Evolutionary conservation across 92 coral and sea anemone genomes (phyloP).

Genomic region (Muricea muricata): DNA sequence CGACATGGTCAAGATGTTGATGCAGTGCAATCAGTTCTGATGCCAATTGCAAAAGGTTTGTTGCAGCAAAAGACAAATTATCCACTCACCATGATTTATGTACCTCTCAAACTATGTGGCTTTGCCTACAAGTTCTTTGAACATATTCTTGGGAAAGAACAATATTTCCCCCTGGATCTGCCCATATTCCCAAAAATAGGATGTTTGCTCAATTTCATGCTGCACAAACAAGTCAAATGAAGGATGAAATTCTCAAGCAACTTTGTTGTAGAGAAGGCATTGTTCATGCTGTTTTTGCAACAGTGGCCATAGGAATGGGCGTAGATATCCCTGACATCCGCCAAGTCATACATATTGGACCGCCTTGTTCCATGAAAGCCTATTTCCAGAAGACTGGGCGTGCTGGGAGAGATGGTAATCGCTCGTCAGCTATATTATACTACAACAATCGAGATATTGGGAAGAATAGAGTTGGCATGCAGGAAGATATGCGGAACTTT

Average conservation of each 20-base stretch:
- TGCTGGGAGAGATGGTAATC: too few species aligned
- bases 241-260: too few species aligned
- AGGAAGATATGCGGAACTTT: background rate
- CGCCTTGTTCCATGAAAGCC: constrained; percentile 10
- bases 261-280: background rate
- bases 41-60: constrained; percentile 9
- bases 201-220: constrained; percentile 13
- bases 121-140: constrained; percentile 19
- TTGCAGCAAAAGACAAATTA: background rate
- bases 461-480: background rate
- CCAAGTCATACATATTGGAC: too few species aligned
- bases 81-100: constrained; percentile 18
- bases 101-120: constrained; percentile 8
- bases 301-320: constrained; percentile 15
- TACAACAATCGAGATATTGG: too few species aligned
- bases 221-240: constrained; percentile 10
- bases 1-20: constrained; percentile 9
- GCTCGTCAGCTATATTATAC: background rate
- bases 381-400: too few species aligned
- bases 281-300: constrained; percentile 21
- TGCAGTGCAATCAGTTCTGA: background rate
- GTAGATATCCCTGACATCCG: too few species aligned
- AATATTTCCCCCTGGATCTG: constrained; percentile 3
- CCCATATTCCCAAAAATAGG: background rate
- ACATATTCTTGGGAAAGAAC: constrained; percentile 9